phyloP scores from a whole-genome alignment of 2,113 vertebrate species.

The Melozone crissalis region DNA sequence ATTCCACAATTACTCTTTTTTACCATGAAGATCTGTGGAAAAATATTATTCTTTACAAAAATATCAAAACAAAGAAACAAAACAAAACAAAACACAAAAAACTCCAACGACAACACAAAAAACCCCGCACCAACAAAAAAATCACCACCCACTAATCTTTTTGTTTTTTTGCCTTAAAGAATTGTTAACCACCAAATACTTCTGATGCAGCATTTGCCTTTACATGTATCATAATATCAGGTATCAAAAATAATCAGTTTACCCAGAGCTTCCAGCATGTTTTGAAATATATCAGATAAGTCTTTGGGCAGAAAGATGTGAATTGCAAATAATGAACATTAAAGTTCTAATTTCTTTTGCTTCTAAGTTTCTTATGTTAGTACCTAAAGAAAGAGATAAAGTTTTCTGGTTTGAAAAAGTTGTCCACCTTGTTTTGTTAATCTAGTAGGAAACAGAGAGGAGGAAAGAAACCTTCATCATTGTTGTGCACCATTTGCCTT shows the following conservation, averaged over 20 bases:
- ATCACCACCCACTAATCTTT: neutral
- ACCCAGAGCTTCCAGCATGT: neutral
- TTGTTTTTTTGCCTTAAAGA: neutral
- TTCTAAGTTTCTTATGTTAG: neutral
- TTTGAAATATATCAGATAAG: neutral
- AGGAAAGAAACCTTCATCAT: neutral
- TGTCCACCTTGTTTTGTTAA: neutral
- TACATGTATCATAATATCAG: neutral
- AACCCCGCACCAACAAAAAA: neutral
- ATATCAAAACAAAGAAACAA: neutral
- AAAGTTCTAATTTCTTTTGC: neutral
- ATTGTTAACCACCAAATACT: neutral
- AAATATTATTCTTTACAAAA: neutral
- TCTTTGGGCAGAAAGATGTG: neutral
- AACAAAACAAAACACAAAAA: neutral
- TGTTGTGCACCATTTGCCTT: neutral
- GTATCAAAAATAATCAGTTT: neutral
- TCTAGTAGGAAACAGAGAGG: neutral
- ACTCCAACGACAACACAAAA: neutral
- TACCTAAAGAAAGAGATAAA: neutral
- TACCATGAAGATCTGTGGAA: neutral
- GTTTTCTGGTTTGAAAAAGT: neutral
- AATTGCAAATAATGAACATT: neutral
- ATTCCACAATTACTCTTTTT: neutral
- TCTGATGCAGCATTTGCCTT: neutral